Percentiles rank a stretch among this genome's conserved stretches.
Evolutionary conservation across 1,140 invertebrate genomes (phyloP).

Genomic region (Drosophila auraria): DNA sequence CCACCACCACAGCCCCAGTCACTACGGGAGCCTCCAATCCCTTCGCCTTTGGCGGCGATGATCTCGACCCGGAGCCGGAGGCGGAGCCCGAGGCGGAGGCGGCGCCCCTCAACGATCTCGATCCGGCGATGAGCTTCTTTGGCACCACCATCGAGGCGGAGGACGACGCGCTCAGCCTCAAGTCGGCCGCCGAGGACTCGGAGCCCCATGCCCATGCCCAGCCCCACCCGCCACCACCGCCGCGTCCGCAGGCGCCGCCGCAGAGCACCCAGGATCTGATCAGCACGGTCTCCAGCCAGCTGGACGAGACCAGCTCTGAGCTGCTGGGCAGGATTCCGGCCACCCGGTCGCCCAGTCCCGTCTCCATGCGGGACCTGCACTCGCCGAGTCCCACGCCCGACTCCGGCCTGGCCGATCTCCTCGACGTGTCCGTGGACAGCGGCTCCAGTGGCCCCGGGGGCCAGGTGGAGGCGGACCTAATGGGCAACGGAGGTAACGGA

Average conservation of each 20-base stretch:
- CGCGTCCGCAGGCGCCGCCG: conserved; percentile 87
- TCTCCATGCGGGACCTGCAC: conserved; percentile 91
- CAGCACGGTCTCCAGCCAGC: conserved; percentile 93
- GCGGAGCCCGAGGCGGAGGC: conserved; percentile 53
- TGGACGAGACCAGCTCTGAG: conserved; percentile 94
- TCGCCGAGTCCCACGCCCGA: conserved; percentile 94
- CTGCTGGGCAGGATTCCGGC: conserved; percentile 92
- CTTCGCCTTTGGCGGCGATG: conserved; percentile 86
- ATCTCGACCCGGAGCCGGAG: conserved; percentile 61
- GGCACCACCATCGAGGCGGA: conserved; percentile 75
- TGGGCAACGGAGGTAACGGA: background rate
- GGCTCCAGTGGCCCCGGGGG: conserved; percentile 64
- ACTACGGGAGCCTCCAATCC: conserved; percentile 86
- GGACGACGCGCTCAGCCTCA: conserved; percentile 76
- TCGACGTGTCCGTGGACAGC: conserved; percentile 86
- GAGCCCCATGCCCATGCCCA: conserved; percentile 75
- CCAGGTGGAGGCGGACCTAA: conserved; percentile 67
- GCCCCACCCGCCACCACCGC: conserved; percentile 86
- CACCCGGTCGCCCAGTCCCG: conserved; percentile 92
- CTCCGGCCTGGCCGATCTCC: conserved; percentile 87
- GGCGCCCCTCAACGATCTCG: conserved; percentile 47
- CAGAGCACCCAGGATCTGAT: conserved; percentile 93
- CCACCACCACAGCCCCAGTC: background rate
- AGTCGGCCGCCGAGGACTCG: conserved; percentile 78
- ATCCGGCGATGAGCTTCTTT: conserved; percentile 78